Percentiles rank a stretch among this genome's conserved stretches.
These are phyloP conservation scores for Bedellia somnulentella DNA, from an alignment of 2,888 invertebrate species.

Conservation along the genomic window DNA sequence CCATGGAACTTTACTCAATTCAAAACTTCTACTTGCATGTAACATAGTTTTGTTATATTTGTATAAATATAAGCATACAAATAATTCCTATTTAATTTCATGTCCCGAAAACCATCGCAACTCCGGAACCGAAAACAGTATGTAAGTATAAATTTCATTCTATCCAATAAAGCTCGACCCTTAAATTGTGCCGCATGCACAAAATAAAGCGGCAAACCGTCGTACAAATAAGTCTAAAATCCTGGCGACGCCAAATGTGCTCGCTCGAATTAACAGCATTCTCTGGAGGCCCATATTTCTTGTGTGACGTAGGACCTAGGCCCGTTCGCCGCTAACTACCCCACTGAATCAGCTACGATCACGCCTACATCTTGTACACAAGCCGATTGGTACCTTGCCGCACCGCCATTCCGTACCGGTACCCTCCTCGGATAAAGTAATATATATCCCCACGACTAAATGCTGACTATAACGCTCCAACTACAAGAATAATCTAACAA, in stretches of 20 bases:
- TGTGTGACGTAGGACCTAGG: slow-evolving; percentile 47
- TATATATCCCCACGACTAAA: slow-evolving; percentile 33
- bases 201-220: too few relatives aligned
- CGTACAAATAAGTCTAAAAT: slow-evolving; percentile 43
- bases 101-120: too few relatives aligned
- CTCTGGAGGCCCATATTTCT: slow-evolving; percentile 56
- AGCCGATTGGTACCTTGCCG: slow-evolving; percentile 48
- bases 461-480: slow-evolving; percentile 40
- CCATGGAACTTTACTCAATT: too few relatives aligned
- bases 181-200: too few relatives aligned
- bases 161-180: too few relatives aligned
- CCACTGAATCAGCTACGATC: slow-evolving; percentile 59
- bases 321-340: slow-evolving; percentile 56
- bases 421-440: slow-evolving; percentile 39
- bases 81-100: too few relatives aligned
- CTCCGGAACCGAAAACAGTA: too few relatives aligned
- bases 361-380: slow-evolving; percentile 59
- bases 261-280: slow-evolving; percentile 52
- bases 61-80: too few relatives aligned
- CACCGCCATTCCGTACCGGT: slow-evolving; percentile 23
- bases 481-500: too few relatives aligned
- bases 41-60: too few relatives aligned
- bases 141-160: too few relatives aligned
- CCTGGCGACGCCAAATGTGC: slow-evolving; percentile 38
- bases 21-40: too few relatives aligned